phyloP scores from a whole-genome alignment of 2,113 vertebrate species.

The Lynx canadensis region DNA sequence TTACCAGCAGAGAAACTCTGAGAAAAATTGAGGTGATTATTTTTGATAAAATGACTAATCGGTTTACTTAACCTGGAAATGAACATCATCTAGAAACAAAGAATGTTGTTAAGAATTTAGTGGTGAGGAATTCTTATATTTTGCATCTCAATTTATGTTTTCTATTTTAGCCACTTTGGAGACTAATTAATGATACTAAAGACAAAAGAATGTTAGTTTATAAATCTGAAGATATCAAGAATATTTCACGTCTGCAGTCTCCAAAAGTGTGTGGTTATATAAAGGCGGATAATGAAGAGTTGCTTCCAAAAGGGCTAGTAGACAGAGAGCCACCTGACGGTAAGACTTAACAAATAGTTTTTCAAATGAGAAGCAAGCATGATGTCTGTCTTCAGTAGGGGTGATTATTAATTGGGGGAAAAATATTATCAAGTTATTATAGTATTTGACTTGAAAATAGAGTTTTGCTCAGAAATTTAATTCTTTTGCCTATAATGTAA shows the following conservation, averaged over 20 bases:
- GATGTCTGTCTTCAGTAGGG: not conserved
- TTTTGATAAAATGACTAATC: not conserved
- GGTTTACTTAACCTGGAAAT: constrained; percentile 8
- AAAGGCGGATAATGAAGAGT: constrained; percentile 83
- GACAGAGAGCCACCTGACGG: constrained; percentile 71
- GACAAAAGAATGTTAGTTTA: constrained; percentile 94
- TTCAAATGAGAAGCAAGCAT: not conserved
- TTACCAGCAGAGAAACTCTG: not conserved
- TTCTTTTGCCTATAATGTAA: constrained; percentile 5
- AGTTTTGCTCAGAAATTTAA: constrained; percentile 22
- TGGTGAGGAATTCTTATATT: not conserved
- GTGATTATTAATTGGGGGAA: not conserved
- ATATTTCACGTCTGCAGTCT: constrained; percentile 93
- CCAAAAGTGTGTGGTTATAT: constrained; percentile 96
- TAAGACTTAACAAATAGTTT: constrained; percentile 43
- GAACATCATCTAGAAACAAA: not conserved
- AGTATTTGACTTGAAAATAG: constrained; percentile 28
- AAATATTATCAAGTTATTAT: not conserved
- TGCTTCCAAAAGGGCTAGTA: constrained; percentile 86
- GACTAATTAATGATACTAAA: constrained; percentile 89
- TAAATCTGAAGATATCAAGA: constrained; percentile 95
- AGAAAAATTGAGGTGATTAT: constrained; percentile 7
- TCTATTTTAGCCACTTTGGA: constrained; percentile 92
- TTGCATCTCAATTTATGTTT: constrained; percentile 47
- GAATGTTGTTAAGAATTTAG: not conserved